Conservation (phyloP, 2,113 vertebrate species). For the Ciconia stormi region DNA sequence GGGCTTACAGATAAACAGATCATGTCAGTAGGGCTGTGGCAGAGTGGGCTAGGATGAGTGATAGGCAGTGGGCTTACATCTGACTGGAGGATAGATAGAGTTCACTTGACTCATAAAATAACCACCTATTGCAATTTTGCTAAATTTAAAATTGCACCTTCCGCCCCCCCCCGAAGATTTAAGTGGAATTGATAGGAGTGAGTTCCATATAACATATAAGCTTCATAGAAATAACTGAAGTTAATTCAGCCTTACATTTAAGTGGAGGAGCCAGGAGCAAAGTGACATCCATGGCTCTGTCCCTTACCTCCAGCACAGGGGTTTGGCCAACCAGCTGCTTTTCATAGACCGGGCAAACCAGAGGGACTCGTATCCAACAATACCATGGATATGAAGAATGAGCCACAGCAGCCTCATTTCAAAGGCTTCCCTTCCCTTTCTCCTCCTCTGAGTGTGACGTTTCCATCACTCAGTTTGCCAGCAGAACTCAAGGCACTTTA, state of each 20-base stretch:
- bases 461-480: not conserved
- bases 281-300: not conserved
- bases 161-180: not conserved
- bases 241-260: not conserved
- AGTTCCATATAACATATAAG: not conserved
- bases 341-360: not conserved
- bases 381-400: not conserved
- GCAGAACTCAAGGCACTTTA: not conserved
- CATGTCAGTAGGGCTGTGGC: not conserved
- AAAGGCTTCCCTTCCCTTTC: not conserved
- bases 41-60: not conserved
- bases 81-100: not conserved
- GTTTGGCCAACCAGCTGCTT: not conserved
- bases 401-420: not conserved
- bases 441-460: not conserved
- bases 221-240: not conserved
- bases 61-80: not conserved
- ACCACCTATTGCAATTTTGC: not conserved
- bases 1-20: not conserved
- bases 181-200: not conserved
- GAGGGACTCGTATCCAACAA: fast-evolving
- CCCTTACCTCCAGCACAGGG: not conserved
- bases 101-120: not conserved
- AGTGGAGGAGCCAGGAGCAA: not conserved
- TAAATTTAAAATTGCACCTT: not conserved